phyloP scores from a whole-genome alignment of 2,113 vertebrate species.

The Hypomesus transpacificus region DNA sequence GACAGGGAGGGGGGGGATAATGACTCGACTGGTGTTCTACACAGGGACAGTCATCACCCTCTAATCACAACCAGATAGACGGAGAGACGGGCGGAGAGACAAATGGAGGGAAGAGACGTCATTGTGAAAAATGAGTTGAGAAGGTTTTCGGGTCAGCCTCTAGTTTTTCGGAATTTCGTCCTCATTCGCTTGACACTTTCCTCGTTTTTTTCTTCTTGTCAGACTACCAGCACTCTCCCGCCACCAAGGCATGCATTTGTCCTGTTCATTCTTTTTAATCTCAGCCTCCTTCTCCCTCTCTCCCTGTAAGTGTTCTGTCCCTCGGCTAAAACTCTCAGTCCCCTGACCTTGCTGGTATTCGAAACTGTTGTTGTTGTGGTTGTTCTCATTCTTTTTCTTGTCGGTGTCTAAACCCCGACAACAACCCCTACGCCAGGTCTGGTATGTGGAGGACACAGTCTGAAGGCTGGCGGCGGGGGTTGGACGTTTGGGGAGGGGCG shows the following conservation, averaged over 20 bases:
- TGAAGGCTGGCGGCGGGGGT: no score
- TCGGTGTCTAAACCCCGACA: not conserved
- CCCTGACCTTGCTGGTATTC: not conserved
- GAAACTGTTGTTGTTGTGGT: not conserved
- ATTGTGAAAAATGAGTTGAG: no score
- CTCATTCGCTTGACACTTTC: no score
- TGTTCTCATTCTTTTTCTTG: not conserved
- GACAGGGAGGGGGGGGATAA: constrained; percentile 42
- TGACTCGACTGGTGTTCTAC: constrained; percentile 29
- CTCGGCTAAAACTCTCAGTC: no score
- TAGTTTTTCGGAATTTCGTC: no score
- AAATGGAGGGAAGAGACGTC: not conserved
- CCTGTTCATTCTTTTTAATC: not conserved
- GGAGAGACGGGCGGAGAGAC: not conserved
- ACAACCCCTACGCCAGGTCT: no score
- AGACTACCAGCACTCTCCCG: no score
- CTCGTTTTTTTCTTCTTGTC: no score
- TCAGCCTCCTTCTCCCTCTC: not conserved
- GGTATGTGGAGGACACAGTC: no score
- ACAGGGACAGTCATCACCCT: constrained; percentile 26
- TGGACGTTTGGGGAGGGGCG: no score
- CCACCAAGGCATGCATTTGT: no score
- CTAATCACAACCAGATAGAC: constrained; percentile 26
- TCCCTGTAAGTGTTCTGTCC: not conserved
- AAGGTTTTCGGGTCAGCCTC: no score